These are phyloP conservation scores for Typhlomys cinereus DNA, from an alignment of 2,113 vertebrate genomes.

Conservation along the genomic window DNA sequence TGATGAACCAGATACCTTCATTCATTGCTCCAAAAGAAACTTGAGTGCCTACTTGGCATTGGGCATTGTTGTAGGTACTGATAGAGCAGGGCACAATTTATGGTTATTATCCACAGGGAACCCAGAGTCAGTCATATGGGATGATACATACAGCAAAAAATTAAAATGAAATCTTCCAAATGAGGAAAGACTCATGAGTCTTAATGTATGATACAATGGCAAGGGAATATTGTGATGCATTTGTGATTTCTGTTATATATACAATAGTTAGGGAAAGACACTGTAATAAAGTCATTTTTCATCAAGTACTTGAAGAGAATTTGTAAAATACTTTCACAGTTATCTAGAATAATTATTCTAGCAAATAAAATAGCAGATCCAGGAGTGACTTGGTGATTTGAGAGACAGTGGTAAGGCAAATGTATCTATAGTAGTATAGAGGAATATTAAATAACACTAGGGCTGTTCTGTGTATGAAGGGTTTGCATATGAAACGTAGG, in stretches of 20 bases:
- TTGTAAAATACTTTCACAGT: neutral
- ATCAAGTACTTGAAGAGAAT: slow-evolving; percentile 22
- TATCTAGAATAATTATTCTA: neutral
- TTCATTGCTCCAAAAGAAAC: slow-evolving; percentile 26
- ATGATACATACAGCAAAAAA: neutral
- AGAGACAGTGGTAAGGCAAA: neutral
- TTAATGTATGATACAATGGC: neutral
- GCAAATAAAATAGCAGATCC: neutral
- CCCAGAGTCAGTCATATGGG: neutral
- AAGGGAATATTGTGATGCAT: neutral
- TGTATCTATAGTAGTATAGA: neutral
- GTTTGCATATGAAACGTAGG: neutral
- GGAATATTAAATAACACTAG: neutral
- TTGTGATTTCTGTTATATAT: neutral
- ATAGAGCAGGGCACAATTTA: neutral
- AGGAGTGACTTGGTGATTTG: neutral
- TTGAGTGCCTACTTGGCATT: neutral
- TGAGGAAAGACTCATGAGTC: neutral
- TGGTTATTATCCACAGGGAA: neutral
- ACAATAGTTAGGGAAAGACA: neutral
- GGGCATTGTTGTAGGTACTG: neutral
- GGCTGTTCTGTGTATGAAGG: neutral
- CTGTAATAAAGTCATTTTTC: neutral
- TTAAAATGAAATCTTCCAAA: neutral
- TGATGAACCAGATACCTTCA: neutral